Percentiles rank a stretch among this genome's conserved stretches.
Evolutionary conservation across 2,113 vertebrate genomes (phyloP).

Genomic region (Platysteira castanea): DNA sequence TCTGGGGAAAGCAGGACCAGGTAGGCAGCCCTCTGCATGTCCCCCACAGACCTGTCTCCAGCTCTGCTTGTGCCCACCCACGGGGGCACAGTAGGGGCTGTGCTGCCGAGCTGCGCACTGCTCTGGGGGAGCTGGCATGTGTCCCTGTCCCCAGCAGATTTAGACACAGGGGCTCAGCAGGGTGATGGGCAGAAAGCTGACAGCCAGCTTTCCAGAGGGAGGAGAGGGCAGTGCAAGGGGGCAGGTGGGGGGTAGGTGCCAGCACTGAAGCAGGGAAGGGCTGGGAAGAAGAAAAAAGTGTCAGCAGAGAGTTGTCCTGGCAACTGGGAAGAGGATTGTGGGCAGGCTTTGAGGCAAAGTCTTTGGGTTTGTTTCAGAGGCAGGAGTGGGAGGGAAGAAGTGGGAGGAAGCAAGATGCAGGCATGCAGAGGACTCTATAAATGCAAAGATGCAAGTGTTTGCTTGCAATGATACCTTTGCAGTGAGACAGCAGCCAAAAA

Average conservation of each 20-base stretch:
- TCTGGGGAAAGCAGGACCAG: conserved; percentile 96
- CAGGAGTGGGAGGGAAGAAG: background rate
- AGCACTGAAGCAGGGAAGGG: rapidly evolving
- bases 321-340: background rate
- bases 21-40: conserved; percentile 47
- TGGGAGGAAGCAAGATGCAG: background rate
- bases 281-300: background rate
- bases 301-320: background rate
- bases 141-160: background rate
- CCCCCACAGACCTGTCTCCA: background rate
- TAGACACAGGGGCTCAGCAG: background rate
- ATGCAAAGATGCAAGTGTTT: background rate
- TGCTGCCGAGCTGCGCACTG: background rate
- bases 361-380: background rate
- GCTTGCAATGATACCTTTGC: background rate
- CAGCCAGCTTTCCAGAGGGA: background rate
- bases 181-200: background rate
- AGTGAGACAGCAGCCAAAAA: background rate
- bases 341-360: background rate
- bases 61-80: background rate
- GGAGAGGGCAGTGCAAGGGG: background rate
- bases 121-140: background rate
- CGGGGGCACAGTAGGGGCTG: rapidly evolving
- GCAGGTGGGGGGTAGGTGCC: background rate
- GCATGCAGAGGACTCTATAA: background rate